Evolutionary conservation across 1,140 invertebrate genomes (phyloP), one percentile per base, ranked within the genome.

Genomic region (Zaprionus ghesquierei): DNA sequence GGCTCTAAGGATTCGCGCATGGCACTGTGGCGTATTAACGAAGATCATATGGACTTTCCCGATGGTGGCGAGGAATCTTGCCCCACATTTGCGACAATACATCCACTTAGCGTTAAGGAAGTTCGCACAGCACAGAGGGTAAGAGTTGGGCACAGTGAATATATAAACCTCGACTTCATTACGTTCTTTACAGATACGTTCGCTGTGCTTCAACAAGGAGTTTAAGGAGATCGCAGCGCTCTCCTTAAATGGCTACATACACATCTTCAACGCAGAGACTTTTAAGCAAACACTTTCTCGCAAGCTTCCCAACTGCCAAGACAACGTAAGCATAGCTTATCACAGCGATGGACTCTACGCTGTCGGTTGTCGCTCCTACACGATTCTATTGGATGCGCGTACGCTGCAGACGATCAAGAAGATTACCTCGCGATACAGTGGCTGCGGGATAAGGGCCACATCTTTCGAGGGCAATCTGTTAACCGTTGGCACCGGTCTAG

Each of bases 291-390:
- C 96, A 86, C 94, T 97, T 81, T 97, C 96, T 3, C 93, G 96
- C 74, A 98, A 97, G 92, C 93, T 99, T 72, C 96, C 96, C 2
- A 97, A 97, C 77, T 95, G 95, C 73, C 95, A 97, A 92, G 98
- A 99, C 92, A 98, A 98, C 92, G 98, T 98, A 1, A 99, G 98
- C 92, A 94, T 99, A 78, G 95, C 97, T 35, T 91, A 96, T 33
- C 95, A 97, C 91, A 95, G 96, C 70, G 95, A 95, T 81, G 96
- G 96, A 23, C 93, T 97, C 8, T 99, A 99, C 92, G 98, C 97
- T 2, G 96, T 99, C 49, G 98, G 98, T 20, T 98, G 97, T 85
- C 96, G 97, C 69, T 98, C 98, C 35, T 98, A 98, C 91, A 98
- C 98, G 2, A 94, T 98, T 41, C 92, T 99, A 8, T 93, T 99